Percentiles rank a stretch among this genome's conserved stretches.
Conservation (phyloP, 2,113 vertebrate genomes). For the Mellivora capensis region DNA sequence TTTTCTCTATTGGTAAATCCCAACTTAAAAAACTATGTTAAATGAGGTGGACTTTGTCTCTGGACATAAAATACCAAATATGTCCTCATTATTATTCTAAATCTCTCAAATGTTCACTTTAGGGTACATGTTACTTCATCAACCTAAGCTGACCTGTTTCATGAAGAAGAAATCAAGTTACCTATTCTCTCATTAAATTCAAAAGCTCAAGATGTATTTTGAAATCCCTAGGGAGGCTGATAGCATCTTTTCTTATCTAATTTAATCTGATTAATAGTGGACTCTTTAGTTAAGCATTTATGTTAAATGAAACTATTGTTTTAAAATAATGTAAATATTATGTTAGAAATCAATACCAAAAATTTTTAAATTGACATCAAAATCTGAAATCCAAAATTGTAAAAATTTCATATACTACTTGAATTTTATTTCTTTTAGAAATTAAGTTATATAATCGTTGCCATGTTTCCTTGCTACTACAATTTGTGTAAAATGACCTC, state of each 20-base stretch:
- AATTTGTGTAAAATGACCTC: slow-evolving; percentile 17
- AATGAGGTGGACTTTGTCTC: not conserved
- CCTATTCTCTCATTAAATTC: not conserved
- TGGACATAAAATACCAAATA: not conserved
- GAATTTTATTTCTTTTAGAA: slow-evolving; percentile 15
- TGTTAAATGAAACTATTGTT: not conserved
- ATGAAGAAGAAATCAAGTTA: not conserved
- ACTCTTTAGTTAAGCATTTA: not conserved
- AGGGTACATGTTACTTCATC: not conserved
- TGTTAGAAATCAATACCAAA: slow-evolving; percentile 16
- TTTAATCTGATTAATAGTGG: not conserved
- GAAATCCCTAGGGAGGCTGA: not conserved
- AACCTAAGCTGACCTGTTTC: not conserved
- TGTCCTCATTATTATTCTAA: not conserved
- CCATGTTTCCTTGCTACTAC: not conserved
- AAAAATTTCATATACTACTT: not conserved
- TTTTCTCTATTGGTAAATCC: not conserved
- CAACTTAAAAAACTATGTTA: not conserved
- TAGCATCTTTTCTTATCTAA: not conserved
- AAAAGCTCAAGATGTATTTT: slow-evolving; percentile 10
- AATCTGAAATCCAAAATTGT: not conserved
- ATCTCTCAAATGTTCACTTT: not conserved
- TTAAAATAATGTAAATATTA: not conserved
- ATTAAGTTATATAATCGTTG: not conserved
- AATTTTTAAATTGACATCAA: not conserved